phyloP scores from a whole-genome alignment of 2,888 invertebrate species.

The Eristalis tenax region DNA sequence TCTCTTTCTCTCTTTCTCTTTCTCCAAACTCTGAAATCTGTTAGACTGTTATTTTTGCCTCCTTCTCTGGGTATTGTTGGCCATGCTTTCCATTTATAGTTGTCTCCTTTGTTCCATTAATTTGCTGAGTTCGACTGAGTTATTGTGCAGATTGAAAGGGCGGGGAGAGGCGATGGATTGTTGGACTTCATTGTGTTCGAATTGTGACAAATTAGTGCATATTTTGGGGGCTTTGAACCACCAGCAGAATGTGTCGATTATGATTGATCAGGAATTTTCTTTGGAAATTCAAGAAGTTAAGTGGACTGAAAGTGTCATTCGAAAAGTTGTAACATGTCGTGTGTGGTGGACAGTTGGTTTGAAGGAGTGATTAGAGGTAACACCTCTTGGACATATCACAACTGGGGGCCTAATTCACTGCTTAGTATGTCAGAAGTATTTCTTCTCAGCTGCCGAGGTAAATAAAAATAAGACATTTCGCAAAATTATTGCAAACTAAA shows the following conservation, averaged over 20 bases:
- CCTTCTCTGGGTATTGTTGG: not conserved
- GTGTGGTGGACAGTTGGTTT: not conserved
- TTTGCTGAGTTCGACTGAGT: slow-evolving; percentile 26
- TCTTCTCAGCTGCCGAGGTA: too few species aligned
- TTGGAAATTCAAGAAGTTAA: not conserved
- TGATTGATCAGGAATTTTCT: not conserved
- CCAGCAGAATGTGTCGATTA: not conserved
- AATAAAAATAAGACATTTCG: too few species aligned
- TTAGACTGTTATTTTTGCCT: not conserved
- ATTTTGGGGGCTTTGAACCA: not conserved
- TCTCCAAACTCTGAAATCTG: not conserved
- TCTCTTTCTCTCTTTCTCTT: not conserved
- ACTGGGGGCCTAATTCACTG: too few species aligned
- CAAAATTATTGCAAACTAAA: too few species aligned
- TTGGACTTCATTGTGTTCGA: not conserved
- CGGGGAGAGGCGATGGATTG: not conserved
- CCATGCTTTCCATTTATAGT: not conserved
- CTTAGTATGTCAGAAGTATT: too few species aligned
- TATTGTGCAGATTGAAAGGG: not conserved
- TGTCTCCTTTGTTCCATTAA: slow-evolving; percentile 2
- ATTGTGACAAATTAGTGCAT: slow-evolving; percentile 1
- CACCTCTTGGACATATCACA: not conserved
- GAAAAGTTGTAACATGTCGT: not conserved
- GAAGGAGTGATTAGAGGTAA: not conserved
- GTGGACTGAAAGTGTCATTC: not conserved